phyloP scores from a whole-genome alignment of 2,113 vertebrate genomes.

The Sylvia atricapilla region DNA sequence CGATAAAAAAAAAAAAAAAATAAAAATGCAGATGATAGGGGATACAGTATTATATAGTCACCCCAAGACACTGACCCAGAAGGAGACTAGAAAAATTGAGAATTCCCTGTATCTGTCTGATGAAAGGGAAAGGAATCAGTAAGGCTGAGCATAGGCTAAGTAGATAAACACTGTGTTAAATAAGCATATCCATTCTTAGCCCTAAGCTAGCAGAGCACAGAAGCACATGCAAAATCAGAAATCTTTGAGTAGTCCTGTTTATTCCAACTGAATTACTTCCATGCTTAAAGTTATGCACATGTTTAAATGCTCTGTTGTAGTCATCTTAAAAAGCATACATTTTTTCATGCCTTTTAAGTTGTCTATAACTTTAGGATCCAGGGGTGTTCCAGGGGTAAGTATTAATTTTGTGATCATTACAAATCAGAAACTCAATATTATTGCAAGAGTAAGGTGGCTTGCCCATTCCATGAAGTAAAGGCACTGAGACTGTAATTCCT shows the following conservation, averaged over 20 bases:
- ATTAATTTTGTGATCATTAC: background rate
- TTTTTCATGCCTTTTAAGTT: background rate
- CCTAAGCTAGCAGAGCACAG: conserved; percentile 33
- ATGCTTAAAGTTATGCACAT: background rate
- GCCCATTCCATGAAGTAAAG: background rate
- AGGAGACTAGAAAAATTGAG: conserved; percentile 14
- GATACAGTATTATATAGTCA: background rate
- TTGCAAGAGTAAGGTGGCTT: background rate
- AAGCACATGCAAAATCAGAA: conserved; percentile 31
- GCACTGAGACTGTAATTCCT: background rate
- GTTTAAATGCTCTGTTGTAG: background rate
- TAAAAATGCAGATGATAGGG: background rate
- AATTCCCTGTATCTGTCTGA: background rate
- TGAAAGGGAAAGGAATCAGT: conserved; percentile 42
- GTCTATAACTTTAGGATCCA: background rate
- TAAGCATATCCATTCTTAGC: conserved; percentile 31
- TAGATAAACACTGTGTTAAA: conserved; percentile 55
- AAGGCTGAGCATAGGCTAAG: conserved; percentile 24
- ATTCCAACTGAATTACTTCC: conserved; percentile 11
- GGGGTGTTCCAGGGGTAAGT: background rate
- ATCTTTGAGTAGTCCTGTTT: conserved; percentile 8
- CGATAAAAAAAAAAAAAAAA: rapidly evolving
- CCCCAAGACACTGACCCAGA: background rate
- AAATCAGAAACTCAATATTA: background rate
- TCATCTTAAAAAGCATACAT: background rate